Conservation (phyloP, 2,797 vertebrate species). For the Megaceryle alcyon region DNA sequence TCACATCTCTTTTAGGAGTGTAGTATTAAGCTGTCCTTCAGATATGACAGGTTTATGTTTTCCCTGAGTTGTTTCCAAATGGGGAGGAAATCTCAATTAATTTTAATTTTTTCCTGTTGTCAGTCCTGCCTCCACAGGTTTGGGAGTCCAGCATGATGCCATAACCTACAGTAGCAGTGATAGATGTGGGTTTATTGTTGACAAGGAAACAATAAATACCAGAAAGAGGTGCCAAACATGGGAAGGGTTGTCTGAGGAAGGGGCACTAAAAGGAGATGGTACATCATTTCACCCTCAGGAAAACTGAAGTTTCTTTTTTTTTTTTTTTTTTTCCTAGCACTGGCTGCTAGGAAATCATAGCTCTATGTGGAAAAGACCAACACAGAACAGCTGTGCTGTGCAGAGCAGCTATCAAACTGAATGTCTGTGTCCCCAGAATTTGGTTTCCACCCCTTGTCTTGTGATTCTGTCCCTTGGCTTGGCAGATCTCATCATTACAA, state of each 20-base stretch:
- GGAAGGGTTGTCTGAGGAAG: not conserved
- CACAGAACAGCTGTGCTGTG: not conserved
- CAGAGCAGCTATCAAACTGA: not conserved
- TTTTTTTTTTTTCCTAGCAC: not conserved
- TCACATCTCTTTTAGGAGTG: conserved; percentile 32
- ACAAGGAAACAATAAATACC: not conserved
- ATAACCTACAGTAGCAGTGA: not conserved
- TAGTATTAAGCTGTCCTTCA: conserved; percentile 45
- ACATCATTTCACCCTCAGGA: not conserved
- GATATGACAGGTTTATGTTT: conserved; percentile 51
- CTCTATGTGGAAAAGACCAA: not conserved
- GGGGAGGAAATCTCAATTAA: conserved; percentile 43
- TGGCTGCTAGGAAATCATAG: not conserved
- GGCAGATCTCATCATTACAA: not conserved
- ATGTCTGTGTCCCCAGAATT: not conserved
- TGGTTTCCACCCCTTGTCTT: not conserved
- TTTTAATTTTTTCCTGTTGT: conserved; percentile 27
- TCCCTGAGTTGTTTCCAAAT: conserved; percentile 40
- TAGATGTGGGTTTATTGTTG: not conserved
- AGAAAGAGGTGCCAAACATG: not conserved
- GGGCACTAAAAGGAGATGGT: not conserved
- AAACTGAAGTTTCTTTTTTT: not conserved
- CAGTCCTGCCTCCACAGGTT: not conserved
- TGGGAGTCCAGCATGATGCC: not conserved
- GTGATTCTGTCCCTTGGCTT: not conserved